Base-by-base conservation (phyloP, 2,888 invertebrate species). In the Mythimna impura region DNA sequence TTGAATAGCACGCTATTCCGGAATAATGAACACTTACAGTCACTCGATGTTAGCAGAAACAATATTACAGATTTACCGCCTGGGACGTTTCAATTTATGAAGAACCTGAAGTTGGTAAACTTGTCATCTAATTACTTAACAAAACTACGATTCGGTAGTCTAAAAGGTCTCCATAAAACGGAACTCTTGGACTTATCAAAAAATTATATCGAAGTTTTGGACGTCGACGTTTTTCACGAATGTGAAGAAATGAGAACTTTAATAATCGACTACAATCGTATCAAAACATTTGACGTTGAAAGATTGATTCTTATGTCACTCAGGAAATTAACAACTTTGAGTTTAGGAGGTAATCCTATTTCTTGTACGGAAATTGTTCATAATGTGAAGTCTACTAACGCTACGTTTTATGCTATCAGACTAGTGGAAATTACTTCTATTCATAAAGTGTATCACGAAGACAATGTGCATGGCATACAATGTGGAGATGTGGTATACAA, bases 391-490 rank as follows among this genome's bases (percentile, higher is more conserved):
- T 86, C 86, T 54, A 77, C 88, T n/a, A 90, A 91, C 68, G 88
- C 80, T 52, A 88, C 85, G 1, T 73, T 81, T 62, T 84, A 87
- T 52, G 79, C 86, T 43, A 80, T 81, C 50, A 88, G 85, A 63
- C 86, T 89, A 25, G 86, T 95, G 5, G 91, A 92, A 77, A 91
- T 96, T 1, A 95, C 95, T 25, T 93, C 95, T 10, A 88, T 94
- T 20, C 88, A 96, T 73, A 94, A 94, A 86, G 87, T 95, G 66
- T 95, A 90, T 80, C 94, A 95, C 50, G 95, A 95, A 74, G 96
- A 96, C 66, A 96, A 96, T 81, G 96, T 95, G 0, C 90, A 94
- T 78, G 95, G 95, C 12, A 95, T 96, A 34, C 89, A 89, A 84
- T 96, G 95, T 88, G 95, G 96, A 3, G 90, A 92, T 63, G 78